A percentile compares a stretch with the other conserved stretches of the same genome.
These are phyloP conservation scores for Hydrozoanthus tunicans DNA, from an alignment of 64 coral and sea anemone species.

Conservation along the genomic window DNA sequence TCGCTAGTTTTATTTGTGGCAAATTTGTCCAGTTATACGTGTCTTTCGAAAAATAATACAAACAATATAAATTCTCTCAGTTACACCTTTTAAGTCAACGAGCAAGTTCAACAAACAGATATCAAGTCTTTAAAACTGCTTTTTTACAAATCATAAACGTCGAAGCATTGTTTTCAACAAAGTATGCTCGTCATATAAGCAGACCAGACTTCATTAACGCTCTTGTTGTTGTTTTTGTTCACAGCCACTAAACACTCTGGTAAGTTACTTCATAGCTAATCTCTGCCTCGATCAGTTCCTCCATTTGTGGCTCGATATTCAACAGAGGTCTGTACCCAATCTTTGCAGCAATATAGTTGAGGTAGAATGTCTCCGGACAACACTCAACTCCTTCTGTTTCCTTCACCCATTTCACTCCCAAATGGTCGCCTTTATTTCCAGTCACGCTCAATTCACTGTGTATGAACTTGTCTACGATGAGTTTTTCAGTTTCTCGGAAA, in stretches of 20 bases:
- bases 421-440: conserved; percentile 32
- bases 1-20: no score
- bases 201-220: no score
- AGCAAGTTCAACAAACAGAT: no score
- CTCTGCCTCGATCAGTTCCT: conserved; percentile 37
- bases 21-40: no score
- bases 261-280: conserved; percentile 42
- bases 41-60: no score
- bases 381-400: conserved; percentile 40
- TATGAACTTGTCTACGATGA: conserved; percentile 52
- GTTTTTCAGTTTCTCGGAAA: conserved; percentile 47
- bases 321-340: conserved; percentile 48
- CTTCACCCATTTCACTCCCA: conserved; percentile 48
- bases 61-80: no score
- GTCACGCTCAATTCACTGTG: conserved; percentile 51
- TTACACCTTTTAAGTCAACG: no score
- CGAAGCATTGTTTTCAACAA: no score
- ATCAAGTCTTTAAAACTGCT: no score
- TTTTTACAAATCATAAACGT: no score
- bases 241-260: not conserved
- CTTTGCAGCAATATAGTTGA: conserved; percentile 52
- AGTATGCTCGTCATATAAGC: no score
- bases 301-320: conserved; percentile 56
- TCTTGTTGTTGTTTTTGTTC: no score
- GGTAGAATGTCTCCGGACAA: conserved; percentile 49